Evolutionary conservation across 1,140 invertebrate species (phyloP), one percentile per base, ranked within the genome.

Genomic region (Andricus grossulariae): DNA sequence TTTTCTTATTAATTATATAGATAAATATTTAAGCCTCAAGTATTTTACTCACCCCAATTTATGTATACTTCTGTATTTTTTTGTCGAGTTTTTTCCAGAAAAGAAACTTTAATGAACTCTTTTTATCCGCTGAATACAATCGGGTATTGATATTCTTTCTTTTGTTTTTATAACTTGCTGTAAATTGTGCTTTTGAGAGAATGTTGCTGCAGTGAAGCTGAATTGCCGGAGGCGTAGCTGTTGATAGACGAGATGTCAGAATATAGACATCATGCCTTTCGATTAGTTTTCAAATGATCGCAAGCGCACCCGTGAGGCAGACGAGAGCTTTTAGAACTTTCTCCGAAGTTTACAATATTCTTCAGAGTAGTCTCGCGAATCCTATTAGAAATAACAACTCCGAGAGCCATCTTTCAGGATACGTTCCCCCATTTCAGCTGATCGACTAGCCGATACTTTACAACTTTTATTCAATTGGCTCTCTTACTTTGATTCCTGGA

Each of bases 331-430:
- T 66, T 54, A 49, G 73, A 79, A 76, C 66, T 77, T 78, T 71
- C 12, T 57, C 55, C 66, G 39, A 82, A 82, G 73, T 79, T 77
- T 52, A 45, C 45, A 60, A 77, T 79, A 77, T 79, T 79, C 77
- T 75, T 73, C 51, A 72, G 72, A 77, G 73, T 78, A 74, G 74
- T 75, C 66, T 72, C 15, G 71, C 74, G 66, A 52, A 74, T 50
- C 71, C 74, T 71, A 75, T 73, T 52, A 50, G 74, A 75, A 81
- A 79, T 77, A 75, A 75, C 66, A 45, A 18, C 32, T 45, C 70
- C 66, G 78, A 66, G 72, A 74, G 77, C 72, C 74, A 57, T 78
- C 32, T 71, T 39, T 16, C 15, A 8, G 18, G 52, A 54, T 54
- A 54, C 52, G 52, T 45, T 45, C n/a, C 52, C n/a, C n/a, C 52